A percentile compares a stretch with the other conserved stretches of the same genome.
Evolutionary conservation across 2,888 invertebrate genomes (phyloP).

Genomic region (Mactromeris polynyma): DNA sequence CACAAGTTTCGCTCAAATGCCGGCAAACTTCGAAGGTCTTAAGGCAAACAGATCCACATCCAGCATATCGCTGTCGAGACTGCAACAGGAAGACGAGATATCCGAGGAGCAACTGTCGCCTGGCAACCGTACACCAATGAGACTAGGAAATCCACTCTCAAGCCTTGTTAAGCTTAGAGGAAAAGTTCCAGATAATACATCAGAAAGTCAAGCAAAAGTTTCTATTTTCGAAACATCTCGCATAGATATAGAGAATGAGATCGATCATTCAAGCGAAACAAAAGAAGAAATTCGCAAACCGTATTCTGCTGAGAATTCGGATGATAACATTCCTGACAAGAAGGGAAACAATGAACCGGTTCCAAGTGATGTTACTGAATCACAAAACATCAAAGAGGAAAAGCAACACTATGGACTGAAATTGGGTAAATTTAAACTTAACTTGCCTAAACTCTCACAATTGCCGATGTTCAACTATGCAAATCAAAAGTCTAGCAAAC

Average conservation of each 20-base stretch:
- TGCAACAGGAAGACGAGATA: neutral
- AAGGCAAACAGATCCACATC: slow-evolving; percentile 27
- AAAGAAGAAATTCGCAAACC: neutral
- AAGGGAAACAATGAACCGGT: neutral
- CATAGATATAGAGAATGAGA: neutral
- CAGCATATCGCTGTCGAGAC: slow-evolving; percentile 23
- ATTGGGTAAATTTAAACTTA: slow-evolving; percentile 18
- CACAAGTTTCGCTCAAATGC: slow-evolving; percentile 61
- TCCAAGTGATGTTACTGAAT: neutral
- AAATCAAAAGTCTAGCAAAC: neutral
- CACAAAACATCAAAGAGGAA: neutral
- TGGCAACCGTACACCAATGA: neutral
- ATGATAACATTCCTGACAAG: slow-evolving; percentile 2
- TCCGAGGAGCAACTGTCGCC: neutral
- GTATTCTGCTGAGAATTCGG: neutral
- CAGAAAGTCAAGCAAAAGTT: neutral
- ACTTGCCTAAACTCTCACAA: slow-evolving; percentile 21
- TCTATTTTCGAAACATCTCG: neutral
- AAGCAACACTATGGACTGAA: neutral
- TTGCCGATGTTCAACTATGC: neutral
- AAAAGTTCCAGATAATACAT: neutral
- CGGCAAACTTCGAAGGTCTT: slow-evolving; percentile 41
- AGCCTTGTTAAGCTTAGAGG: neutral
- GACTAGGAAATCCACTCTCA: neutral
- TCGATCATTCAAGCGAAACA: too few species aligned